phyloP scores from a whole-genome alignment of 2,113 vertebrate genomes.

The Dicaeum eximium region DNA sequence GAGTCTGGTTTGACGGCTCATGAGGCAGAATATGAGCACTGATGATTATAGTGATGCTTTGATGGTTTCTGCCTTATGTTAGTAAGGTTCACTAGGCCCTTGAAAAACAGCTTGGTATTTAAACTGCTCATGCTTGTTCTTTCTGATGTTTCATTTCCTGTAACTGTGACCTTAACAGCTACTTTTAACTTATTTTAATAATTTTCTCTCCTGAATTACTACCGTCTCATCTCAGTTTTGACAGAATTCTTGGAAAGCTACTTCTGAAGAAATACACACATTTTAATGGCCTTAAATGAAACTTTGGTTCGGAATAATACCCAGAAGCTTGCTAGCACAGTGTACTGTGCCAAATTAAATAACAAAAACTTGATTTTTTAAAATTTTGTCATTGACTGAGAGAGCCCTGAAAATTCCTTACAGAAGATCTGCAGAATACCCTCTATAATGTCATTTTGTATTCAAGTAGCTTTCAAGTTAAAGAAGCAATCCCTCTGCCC shows the following conservation, averaged over 20 bases:
- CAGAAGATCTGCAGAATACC: background rate
- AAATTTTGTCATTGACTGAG: background rate
- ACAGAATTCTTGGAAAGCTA: background rate
- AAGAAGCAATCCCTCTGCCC: background rate
- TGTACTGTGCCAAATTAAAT: background rate
- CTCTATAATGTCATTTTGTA: background rate
- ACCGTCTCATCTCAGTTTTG: background rate
- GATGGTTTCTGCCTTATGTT: background rate
- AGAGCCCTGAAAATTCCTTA: background rate
- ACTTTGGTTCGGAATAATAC: background rate
- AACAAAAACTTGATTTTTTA: rapidly evolving
- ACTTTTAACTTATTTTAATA: background rate
- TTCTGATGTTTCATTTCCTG: background rate
- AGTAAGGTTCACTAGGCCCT: background rate
- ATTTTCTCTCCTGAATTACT: background rate
- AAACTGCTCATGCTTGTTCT: background rate
- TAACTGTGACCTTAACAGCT: background rate
- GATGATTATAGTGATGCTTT: background rate
- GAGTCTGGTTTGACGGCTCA: background rate
- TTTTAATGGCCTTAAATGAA: background rate
- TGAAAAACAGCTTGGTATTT: background rate
- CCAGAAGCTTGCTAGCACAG: background rate
- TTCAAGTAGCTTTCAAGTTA: background rate
- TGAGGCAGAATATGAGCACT: background rate
- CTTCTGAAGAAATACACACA: background rate